These are phyloP conservation scores for Bubo blakistoni DNA, from an alignment of 2,113 vertebrate genomes.

Conservation along the genomic window DNA sequence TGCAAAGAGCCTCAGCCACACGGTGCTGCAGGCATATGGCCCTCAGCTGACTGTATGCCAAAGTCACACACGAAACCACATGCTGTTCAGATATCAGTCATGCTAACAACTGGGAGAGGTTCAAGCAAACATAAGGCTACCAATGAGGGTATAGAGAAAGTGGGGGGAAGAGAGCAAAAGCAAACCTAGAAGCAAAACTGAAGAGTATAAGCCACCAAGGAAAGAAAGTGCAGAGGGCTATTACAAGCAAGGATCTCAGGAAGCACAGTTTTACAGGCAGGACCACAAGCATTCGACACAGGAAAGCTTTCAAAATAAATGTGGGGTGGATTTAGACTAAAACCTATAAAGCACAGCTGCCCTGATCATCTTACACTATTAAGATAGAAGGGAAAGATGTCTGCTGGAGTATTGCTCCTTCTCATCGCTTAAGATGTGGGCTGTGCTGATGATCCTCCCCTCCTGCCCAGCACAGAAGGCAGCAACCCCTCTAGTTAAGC, in stretches of 20 bases:
- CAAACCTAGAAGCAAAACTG: neutral
- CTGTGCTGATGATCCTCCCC: neutral
- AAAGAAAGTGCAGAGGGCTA: neutral
- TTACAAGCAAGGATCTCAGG: neutral
- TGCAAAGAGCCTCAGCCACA: neutral
- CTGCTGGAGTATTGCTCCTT: neutral
- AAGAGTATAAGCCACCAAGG: neutral
- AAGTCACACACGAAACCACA: neutral
- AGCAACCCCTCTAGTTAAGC: neutral
- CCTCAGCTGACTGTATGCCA: neutral
- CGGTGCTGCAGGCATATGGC: neutral
- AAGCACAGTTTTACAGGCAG: neutral
- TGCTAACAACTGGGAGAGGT: neutral
- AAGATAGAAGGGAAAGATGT: neutral
- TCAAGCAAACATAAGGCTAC: neutral
- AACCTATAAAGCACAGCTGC: neutral
- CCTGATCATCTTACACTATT: neutral
- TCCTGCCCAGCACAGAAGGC: neutral
- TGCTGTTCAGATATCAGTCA: neutral
- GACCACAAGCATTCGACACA: neutral
- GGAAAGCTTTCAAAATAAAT: neutral
- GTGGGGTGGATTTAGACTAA: neutral
- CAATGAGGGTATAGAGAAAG: neutral
- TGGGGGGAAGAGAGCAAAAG: neutral
- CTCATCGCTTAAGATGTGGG: neutral